Evolutionary conservation across 2,113 vertebrate species (phyloP).

Genomic region (Bos taurus): ARS-UCD2.0 NC_037330.1:68248501-68249000

Average conservation of each 20-base stretch:
- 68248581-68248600: neutral
- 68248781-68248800: neutral
- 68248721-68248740: neutral
- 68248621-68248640: neutral
- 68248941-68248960: neutral
- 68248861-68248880: neutral
- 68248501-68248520: neutral
- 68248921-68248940: neutral
- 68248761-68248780: neutral
- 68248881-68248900: neutral
- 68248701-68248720: neutral
- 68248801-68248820: neutral
- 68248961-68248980: neutral
- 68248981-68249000: neutral
- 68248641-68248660: neutral
- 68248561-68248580: neutral
- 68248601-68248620: neutral
- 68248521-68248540: neutral
- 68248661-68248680: neutral
- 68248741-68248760: neutral
- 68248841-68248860: neutral
- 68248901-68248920: neutral
- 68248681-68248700: neutral
- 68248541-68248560: neutral
- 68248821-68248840: neutral